phyloP scores from a whole-genome alignment of 2,113 vertebrate genomes.

The Dolichallabes microphthalmus region DNA sequence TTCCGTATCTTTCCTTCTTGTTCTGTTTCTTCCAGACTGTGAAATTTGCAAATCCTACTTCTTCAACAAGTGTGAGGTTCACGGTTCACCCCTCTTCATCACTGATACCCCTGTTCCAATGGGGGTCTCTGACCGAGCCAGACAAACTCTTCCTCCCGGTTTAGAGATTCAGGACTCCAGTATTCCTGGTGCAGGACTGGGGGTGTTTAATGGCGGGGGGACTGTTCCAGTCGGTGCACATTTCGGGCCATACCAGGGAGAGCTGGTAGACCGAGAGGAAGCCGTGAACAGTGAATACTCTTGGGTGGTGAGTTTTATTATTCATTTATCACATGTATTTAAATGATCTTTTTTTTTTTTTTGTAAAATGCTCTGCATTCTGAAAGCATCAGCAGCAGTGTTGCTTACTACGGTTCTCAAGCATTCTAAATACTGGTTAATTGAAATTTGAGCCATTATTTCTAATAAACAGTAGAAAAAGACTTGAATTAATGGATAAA shows the following conservation, averaged over 20 bases:
- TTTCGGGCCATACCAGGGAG: constrained; percentile 5
- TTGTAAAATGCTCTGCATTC: not conserved
- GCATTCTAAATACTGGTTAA: not conserved
- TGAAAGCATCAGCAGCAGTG: not conserved
- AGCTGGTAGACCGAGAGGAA: not conserved
- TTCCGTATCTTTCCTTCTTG: not conserved
- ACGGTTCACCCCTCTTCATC: not conserved
- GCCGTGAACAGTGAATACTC: not conserved
- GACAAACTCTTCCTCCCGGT: not conserved
- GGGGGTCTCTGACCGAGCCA: not conserved
- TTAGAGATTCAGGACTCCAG: not conserved
- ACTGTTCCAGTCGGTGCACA: not conserved
- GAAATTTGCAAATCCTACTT: not conserved
- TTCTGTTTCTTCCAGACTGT: not conserved
- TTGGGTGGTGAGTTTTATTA: constrained; percentile 8
- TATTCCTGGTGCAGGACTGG: not conserved
- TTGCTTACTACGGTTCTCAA: not conserved
- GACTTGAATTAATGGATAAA: not conserved
- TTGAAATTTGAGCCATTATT: not conserved
- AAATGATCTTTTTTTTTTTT: not conserved
- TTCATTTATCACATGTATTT: not conserved
- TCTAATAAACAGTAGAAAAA: not conserved
- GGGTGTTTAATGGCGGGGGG: constrained; percentile 3
- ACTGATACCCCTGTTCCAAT: constrained; percentile 2
- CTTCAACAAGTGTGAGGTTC: constrained; percentile 19